phyloP scores from a whole-genome alignment of 2,113 vertebrate genomes.

The Muntiacus muntjak region DNA sequence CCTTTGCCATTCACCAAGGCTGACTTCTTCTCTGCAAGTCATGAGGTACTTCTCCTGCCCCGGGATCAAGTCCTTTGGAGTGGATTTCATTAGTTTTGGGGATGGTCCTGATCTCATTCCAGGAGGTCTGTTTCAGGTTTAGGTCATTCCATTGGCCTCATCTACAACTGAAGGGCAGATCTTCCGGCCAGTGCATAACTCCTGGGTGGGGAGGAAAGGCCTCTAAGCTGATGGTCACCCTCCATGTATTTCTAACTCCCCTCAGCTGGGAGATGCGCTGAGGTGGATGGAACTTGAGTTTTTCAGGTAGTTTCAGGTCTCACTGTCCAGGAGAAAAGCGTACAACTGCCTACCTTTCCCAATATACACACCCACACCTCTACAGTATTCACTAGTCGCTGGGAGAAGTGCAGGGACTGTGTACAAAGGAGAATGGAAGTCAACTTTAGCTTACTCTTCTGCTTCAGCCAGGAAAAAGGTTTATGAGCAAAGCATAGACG shows the following conservation, averaged over 20 bases:
- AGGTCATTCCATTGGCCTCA: constrained; percentile 56
- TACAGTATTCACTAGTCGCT: background rate
- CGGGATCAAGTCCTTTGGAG: constrained; percentile 8
- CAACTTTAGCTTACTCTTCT: background rate
- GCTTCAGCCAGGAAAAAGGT: background rate
- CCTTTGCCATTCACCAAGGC: constrained; percentile 41
- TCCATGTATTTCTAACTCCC: background rate
- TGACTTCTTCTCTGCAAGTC: background rate
- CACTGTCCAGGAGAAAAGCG: background rate
- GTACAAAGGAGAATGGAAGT: background rate
- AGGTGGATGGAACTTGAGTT: background rate
- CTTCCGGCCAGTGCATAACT: constrained; percentile 38
- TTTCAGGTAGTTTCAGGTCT: background rate
- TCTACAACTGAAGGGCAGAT: constrained; percentile 46
- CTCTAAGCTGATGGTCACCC: background rate
- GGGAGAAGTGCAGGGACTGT: background rate
- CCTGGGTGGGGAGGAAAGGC: constrained; percentile 31
- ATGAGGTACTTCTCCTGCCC: constrained; percentile 13
- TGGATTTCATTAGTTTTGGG: constrained; percentile 45
- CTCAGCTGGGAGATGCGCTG: background rate
- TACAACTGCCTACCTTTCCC: background rate
- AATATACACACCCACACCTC: background rate
- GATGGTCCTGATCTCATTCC: constrained; percentile 37
- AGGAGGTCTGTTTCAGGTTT: constrained; percentile 60
- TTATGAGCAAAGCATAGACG: background rate